Base-by-base conservation (phyloP, 2,113 vertebrate species). In the Anas platyrhynchos region DNA sequence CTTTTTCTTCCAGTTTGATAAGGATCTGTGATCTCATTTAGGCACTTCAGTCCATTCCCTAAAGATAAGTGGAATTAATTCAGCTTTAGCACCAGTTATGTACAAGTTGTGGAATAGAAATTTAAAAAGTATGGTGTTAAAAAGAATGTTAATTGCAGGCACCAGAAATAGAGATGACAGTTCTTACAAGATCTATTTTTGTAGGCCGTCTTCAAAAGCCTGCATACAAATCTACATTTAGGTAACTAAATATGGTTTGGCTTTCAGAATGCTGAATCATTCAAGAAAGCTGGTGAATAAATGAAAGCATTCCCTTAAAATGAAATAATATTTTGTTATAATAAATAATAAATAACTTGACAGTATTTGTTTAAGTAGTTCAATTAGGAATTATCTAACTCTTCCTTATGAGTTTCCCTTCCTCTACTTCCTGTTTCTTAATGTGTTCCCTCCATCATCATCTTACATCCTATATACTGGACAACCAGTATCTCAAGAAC, bases 201-300 rank as follows among this genome's bases (percentile, higher is more conserved):
- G 72, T 36, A 77, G 38, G 6, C 56, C 75, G 20, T 90, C 54
- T 59, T 52, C 68, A 89, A 90, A 95, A 81, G 52, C 38, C 75
- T 93, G 32, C 75, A 48, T 61, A 52, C 67, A 75, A 81, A 95
- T 91, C 85, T 80, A 13, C 61, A 67, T 86, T 90, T 50, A 89
- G 77, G 72, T 62, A 59, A 77, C 83, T 88, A 93, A 93, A 93
- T 84, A 81, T 43, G 18, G 32, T 72, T 94, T 92, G 83, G 20
- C 52, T 94, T 92, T 93, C 83, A 93, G 83, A 94, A 90, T 78
- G 80, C 73, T 95, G 94, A 96, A 93, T 95, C 91, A 91, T 86
- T 96, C 77, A 89, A 92, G 91, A 96, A 95, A 95, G 76, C 69
- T 89, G 76, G 77, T 95, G 86, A 88, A 89, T 87, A 89, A 81